Evolutionary conservation across 2,797 vertebrate genomes (phyloP).

Genomic region (Sebastes diploproa): DNA sequence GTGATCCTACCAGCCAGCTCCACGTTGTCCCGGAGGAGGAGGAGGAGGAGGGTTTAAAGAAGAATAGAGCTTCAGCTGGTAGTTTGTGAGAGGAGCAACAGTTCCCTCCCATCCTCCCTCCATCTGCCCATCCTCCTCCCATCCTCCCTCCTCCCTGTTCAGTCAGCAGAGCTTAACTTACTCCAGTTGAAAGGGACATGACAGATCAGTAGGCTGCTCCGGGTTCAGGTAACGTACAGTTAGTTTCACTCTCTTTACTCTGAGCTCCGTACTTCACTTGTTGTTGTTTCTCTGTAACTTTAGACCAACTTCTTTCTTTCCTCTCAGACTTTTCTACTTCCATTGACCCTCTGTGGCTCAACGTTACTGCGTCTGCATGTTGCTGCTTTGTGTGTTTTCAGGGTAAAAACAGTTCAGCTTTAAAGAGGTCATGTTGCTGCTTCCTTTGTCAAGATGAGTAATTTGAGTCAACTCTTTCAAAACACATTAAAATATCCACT

Average conservation of each 20-base stretch:
- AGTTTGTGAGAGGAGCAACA: constrained; percentile 53
- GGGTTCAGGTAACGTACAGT: constrained; percentile 49
- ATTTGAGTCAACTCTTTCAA: not conserved
- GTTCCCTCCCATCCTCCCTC: constrained; percentile 16
- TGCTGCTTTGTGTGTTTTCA: not conserved
- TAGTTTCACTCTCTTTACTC: not conserved
- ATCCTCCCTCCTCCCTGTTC: not conserved
- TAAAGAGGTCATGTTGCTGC: not conserved
- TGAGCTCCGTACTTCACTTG: not conserved
- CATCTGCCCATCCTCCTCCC: too few relatives aligned
- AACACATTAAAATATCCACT: not conserved
- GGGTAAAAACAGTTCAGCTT: not conserved
- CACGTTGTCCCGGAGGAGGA: constrained; percentile 57
- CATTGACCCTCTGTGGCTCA: not conserved
- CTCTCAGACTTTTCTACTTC: not conserved
- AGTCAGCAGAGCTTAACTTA: not conserved
- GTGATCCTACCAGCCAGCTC: constrained; percentile 50
- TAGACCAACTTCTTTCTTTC: not conserved
- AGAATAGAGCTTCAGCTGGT: constrained; percentile 50
- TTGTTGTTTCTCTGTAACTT: not conserved
- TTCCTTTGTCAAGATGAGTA: not conserved
- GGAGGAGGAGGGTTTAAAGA: constrained; percentile 44
- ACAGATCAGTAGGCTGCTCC: constrained; percentile 11
- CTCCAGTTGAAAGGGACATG: constrained; percentile 17
- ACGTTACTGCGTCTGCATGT: not conserved